Conservation (phyloP, 1,140 invertebrate species). For the Protaetia brevitarsis region DNA sequence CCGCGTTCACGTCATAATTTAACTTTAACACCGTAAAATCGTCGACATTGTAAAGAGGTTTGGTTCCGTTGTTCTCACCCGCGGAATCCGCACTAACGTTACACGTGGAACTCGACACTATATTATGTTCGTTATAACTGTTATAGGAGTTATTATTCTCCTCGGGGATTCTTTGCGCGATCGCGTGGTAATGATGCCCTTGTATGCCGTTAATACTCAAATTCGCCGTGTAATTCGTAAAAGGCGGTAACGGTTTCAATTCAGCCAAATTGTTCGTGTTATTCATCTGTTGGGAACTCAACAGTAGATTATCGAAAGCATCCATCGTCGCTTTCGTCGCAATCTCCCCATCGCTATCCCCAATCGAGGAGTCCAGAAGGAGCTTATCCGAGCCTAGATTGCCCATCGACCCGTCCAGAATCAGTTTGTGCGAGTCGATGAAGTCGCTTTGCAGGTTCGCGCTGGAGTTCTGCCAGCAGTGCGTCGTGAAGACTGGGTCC, state of each 20-base stretch:
- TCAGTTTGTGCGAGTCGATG: conserved; percentile 44
- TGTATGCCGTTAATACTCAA: conserved; percentile 80
- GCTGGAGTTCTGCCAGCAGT: conserved; percentile 46
- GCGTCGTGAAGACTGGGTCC: conserved; percentile 45
- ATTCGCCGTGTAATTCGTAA: conserved; percentile 79
- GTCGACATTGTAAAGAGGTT: conserved; percentile 57
- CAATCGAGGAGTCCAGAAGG: conserved; percentile 48
- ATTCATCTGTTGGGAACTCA: conserved; percentile 57
- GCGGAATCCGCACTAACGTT: conserved; percentile 46
- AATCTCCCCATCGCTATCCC: conserved; percentile 49
- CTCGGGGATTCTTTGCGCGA: conserved; percentile 66
- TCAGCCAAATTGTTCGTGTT: conserved; percentile 72
- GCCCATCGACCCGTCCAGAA: conserved; percentile 41
- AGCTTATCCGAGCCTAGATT: conserved; percentile 51
- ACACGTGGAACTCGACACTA: conserved; percentile 66
- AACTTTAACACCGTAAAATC: conserved; percentile 44
- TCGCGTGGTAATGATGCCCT: conserved; percentile 81
- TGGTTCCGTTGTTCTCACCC: conserved; percentile 55
- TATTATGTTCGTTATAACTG: conserved; percentile 57
- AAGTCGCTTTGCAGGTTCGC: conserved; percentile 39
- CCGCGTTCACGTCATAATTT: conserved; percentile 49
- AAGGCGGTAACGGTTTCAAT: conserved; percentile 81
- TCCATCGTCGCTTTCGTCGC: conserved; percentile 57
- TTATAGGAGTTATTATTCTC: conserved; percentile 59
- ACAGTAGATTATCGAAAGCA: conserved; percentile 61